Base-by-base conservation (phyloP, 2,797 vertebrate species). In the Phoeniculus purpureus region DNA sequence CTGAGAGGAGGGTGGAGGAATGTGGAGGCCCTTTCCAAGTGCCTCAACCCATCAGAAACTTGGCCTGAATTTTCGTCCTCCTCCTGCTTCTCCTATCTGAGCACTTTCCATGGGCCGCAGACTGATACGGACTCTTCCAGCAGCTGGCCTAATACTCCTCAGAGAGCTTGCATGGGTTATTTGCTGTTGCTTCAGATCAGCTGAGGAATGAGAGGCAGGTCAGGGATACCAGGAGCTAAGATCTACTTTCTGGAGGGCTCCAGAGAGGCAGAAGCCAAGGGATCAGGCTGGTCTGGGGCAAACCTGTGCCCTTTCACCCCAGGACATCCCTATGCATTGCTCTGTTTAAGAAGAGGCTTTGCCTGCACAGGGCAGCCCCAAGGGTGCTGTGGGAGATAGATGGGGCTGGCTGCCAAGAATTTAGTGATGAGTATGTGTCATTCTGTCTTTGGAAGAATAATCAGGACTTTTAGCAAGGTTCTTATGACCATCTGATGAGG, bases 21-120 rank as follows among this genome's bases (percentile, higher is more conserved):
- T 88, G 89, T 59, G 54, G 51, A 80, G n/a, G 51, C 18, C 15
- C n/a, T 83, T 94, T 86, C 91, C 81, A 91, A 86, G 78, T 55
- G 47, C 43, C 77, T 90, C 0, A 0, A 23, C 56, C 31, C 85
- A 60, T 43, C 27, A 68, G 71, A 66, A 88, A 91, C 72, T 92
- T 93, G 94, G 77, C 85, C 54, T 22, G 58, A 71, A 73, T 84
- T 87, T 93, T 77, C 85, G 68, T 74, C 3, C n/a, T 67, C 31
- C 85, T 81, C 75, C 77, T 51, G 37, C 10, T 34, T 59, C 70
- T 83, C 66, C 71, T 79, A 78, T 91, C 67, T 71, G 71, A 90
- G 47, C 43, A 29, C 29, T 70, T 83, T 47, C 32, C 1, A 2
- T 40, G 83, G 61, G 47, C 75, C 90, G 81, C 0, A 1, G 70